Base-by-base conservation (phyloP, 2,113 vertebrate species). In the Rana temporaria region DNA sequence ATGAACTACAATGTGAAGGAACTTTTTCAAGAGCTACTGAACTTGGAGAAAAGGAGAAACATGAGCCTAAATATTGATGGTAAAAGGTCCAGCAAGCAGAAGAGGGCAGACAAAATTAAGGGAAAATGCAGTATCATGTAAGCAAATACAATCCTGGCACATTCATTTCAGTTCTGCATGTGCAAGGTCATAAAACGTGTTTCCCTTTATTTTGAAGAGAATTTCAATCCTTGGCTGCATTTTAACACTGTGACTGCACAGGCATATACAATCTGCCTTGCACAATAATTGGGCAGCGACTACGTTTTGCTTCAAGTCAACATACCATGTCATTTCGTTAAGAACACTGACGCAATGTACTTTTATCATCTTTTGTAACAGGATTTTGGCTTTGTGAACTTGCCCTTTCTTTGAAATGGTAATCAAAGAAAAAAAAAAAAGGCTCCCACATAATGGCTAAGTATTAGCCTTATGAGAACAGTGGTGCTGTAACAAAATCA, bases 1-100 rank as follows among this genome's bases (percentile, higher is more conserved):
- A 97, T 96, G 95, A 97, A 99, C 94, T 95, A 99, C 94, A 99
- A 99, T 12, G 97, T 99, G 69, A 97, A 96, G 42, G 97, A 99
- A 94, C 96, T 98, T 84, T 99, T 99, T 91, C 97, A 98, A 90
- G 96, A 99, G 96, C 95, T 98, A 81, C 96, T 99, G 60, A 98
- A 97, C 86, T 93, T 98, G 88, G 97, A 99, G 93, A 99, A 97
- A 88, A 94, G 95, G 85, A 93, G 97, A 85, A 96, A 94, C 89
- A 95, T 99, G 91, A 98, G 96, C 91, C 96, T 99, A 86, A 96
- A 93, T 92, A 95, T 98, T 70, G 97, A 98, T 0, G 96, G 97
- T 79, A 99, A 99, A 90, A 94, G 92, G 56, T 93, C 95, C 30
- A 92, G 92, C 88, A 96, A 98, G 91, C 96, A 96, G 94, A 97